Percentiles rank a stretch among this genome's conserved stretches.
Evolutionary conservation across 2,113 vertebrate species (phyloP).

Genomic region (Callospermophilus lateralis): DNA sequence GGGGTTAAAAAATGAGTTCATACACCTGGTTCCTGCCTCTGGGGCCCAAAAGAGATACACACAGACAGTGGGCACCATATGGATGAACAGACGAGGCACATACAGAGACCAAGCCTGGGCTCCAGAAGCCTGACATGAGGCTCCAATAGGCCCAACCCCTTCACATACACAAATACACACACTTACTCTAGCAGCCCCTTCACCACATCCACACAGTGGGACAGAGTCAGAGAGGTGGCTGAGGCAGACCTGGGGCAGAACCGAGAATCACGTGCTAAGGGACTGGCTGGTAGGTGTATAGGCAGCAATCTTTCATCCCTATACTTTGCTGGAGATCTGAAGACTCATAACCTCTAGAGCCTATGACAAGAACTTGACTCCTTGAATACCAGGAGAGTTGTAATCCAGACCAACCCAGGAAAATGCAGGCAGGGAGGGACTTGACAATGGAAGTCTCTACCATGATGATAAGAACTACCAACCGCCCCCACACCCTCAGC

Average conservation of each 20-base stretch:
- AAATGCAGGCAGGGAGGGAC: not conserved
- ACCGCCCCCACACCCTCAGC: not conserved
- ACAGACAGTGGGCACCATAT: not conserved
- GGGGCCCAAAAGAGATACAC: conserved; percentile 20
- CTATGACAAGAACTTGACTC: not conserved
- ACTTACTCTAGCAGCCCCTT: conserved; percentile 92
- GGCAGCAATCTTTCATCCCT: not conserved
- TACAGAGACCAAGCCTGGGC: conserved; percentile 29
- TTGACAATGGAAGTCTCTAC: not conserved
- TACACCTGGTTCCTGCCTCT: not conserved
- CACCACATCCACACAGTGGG: conserved; percentile 87
- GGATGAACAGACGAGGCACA: not conserved
- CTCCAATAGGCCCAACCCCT: not conserved
- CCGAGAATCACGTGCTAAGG: conserved; percentile 39
- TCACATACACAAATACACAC: conserved; percentile 17
- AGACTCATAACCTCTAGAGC: not conserved
- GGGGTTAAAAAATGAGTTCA: not conserved
- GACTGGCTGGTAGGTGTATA: not conserved
- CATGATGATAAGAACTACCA: not conserved
- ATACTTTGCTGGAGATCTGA: not conserved
- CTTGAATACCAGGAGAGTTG: not conserved
- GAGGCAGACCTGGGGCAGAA: conserved; percentile 90
- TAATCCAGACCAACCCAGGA: not conserved
- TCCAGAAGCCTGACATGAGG: not conserved
- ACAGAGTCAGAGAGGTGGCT: conserved; percentile 85